Evolutionary conservation across 2,888 invertebrate species (phyloP).

Genomic region (Digitonthophagus gazella): DNA sequence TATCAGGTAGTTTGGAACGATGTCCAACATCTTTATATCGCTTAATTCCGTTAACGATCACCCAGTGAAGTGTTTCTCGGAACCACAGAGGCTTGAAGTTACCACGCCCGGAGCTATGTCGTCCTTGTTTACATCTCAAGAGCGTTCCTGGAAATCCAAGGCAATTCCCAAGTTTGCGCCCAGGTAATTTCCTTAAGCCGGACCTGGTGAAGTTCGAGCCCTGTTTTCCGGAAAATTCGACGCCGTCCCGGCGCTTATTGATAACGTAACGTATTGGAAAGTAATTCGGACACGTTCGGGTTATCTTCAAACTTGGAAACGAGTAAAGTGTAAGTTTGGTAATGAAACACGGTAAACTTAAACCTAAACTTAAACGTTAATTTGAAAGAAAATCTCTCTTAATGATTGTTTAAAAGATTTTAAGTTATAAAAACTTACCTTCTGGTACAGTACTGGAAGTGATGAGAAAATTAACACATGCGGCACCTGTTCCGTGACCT

Average conservation of each 20-base stretch:
- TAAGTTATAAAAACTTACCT: conserved; percentile 64
- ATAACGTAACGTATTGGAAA: not conserved
- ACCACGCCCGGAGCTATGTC: not conserved
- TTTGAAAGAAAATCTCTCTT: too few species aligned
- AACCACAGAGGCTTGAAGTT: not conserved
- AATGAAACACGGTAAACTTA: not conserved
- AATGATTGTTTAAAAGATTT: too few species aligned
- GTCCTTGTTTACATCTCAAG: not conserved
- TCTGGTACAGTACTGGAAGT: conserved; percentile 92
- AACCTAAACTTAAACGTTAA: too few species aligned
- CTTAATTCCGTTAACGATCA: not conserved
- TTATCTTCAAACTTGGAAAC: too few species aligned
- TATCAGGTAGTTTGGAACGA: not conserved
- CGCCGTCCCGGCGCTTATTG: not conserved
- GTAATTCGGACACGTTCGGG: not conserved
- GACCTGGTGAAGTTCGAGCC: conserved; percentile 2
- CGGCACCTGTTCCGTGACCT: conserved; percentile 95
- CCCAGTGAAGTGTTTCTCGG: not conserved
- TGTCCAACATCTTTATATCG: not conserved
- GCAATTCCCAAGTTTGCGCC: conserved; percentile 18
- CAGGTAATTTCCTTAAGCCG: conserved; percentile 14
- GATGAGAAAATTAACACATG: conserved; percentile 91
- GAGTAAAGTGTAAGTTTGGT: not conserved
- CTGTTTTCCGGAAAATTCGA: not conserved
- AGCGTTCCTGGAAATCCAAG: conserved; percentile 2